phyloP scores from a whole-genome alignment of 2,888 invertebrate genomes.

The Morpho deidamia region DNA sequence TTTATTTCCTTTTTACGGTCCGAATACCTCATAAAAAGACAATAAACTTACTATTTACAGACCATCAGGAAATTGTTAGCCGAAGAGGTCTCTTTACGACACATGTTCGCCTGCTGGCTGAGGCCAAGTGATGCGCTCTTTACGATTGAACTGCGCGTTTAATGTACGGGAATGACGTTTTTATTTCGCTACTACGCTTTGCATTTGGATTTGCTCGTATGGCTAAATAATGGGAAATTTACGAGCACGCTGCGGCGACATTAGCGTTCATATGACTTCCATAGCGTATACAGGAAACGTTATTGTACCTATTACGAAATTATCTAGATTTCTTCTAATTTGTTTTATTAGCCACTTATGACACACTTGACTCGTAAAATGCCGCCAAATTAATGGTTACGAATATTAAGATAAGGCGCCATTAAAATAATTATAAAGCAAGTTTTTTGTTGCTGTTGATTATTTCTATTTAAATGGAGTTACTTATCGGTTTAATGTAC shows the following conservation, averaged over 20 bases:
- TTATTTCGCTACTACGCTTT: constrained; percentile 46
- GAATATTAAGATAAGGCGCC: constrained; percentile 13
- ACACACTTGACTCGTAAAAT: constrained; percentile 12
- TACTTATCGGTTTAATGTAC: too few species aligned
- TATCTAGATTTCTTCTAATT: background rate
- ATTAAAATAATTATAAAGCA: constrained; percentile 11
- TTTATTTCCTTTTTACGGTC: constrained; percentile 80
- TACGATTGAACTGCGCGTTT: constrained; percentile 71
- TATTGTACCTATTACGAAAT: background rate
- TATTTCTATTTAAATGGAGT: too few species aligned
- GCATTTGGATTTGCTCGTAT: constrained; percentile 20
- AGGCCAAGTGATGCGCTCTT: constrained; percentile 67
- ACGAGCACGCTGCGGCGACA: constrained; percentile 1
- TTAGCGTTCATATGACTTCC: background rate
- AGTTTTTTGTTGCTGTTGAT: constrained; percentile 2
- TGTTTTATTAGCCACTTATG: constrained; percentile 4
- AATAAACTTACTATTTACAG: constrained; percentile 80
- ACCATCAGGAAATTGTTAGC: constrained; percentile 79
- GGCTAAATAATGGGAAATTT: constrained; percentile 4
- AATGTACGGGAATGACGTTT: constrained; percentile 60
- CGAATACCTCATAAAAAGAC: constrained; percentile 80
- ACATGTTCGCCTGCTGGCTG: constrained; percentile 66
- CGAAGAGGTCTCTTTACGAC: constrained; percentile 79
- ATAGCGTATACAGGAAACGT: background rate
- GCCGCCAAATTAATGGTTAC: constrained; percentile 14